Evolutionary conservation across 2,797 vertebrate genomes (phyloP).

Genomic region (Hirundo rustica): DNA sequence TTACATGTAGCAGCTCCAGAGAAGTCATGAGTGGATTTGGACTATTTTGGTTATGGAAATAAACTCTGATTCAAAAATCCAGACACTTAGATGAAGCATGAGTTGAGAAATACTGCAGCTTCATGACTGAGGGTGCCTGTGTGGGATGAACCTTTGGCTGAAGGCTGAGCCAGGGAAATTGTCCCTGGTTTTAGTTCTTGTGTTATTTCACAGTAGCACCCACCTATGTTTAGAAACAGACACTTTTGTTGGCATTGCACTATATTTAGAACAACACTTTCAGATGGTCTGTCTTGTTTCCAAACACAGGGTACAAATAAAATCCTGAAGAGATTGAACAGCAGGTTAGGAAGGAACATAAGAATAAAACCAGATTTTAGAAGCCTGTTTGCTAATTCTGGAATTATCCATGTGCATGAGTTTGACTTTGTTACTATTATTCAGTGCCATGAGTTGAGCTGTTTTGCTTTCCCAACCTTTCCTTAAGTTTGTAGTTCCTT

Average conservation of each 20-base stretch:
- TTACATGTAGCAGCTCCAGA: not conserved
- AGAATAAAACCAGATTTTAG: not conserved
- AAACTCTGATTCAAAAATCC: not conserved
- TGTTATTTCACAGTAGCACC: not conserved
- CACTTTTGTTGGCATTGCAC: not conserved
- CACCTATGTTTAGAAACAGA: not conserved
- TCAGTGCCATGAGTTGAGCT: not conserved
- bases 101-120: not conserved
- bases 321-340: not conserved
- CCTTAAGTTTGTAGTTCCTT: not conserved
- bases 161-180: not conserved
- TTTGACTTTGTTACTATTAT: not conserved
- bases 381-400: not conserved
- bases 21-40: not conserved
- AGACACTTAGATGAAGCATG: not conserved
- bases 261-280: not conserved
- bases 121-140: not conserved
- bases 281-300: not conserved
- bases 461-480: not conserved
- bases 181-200: not conserved
- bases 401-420: fast-evolving
- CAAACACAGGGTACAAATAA: not conserved
- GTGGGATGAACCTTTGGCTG: not conserved
- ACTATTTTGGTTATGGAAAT: not conserved
- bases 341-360: not conserved